A percentile compares a stretch with the other conserved stretches of the same genome.
These are phyloP conservation scores for Petrosia ficiformis DNA, from an alignment of 37 sponge, comb jelly and placozoan species.

Conservation along the genomic window DNA sequence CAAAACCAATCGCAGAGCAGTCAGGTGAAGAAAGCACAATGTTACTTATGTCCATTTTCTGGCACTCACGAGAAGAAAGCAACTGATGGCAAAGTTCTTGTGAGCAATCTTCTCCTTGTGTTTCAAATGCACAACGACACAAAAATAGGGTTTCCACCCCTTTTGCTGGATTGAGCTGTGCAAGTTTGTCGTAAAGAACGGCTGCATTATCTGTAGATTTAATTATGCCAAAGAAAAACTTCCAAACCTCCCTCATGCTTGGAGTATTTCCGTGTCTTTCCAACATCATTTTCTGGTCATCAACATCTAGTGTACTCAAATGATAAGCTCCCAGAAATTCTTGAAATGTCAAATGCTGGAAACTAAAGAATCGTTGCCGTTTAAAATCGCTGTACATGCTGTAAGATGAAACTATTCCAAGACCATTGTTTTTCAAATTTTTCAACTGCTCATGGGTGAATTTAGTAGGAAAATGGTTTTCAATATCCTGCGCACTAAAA, in stretches of 20 bases:
- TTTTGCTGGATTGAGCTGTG: neutral
- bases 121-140: slow-evolving; percentile 45
- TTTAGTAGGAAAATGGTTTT: neutral
- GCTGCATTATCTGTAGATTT: neutral
- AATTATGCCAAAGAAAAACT: slow-evolving; percentile 40
- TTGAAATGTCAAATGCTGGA: slow-evolving; percentile 48
- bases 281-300: slow-evolving; percentile 11
- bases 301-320: neutral
- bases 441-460: neutral
- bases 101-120: neutral
- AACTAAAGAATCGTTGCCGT: slow-evolving; percentile 3
- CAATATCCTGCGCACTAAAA: neutral
- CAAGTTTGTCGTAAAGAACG: neutral
- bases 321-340: slow-evolving; percentile 52
- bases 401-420: neutral
- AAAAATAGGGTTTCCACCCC: neutral
- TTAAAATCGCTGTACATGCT: neutral
- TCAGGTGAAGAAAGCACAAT: slow-evolving; percentile 18
- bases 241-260: slow-evolving; percentile 43
- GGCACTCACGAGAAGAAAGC: neutral
- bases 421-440: neutral
- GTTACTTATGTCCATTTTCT: slow-evolving; percentile 8
- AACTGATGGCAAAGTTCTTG: slow-evolving; percentile 13
- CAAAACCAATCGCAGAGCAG: slow-evolving; percentile 33
- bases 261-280: neutral